Evolutionary conservation across 1,140 invertebrate species (phyloP).

Genomic region (Drosophila serrata): DNA sequence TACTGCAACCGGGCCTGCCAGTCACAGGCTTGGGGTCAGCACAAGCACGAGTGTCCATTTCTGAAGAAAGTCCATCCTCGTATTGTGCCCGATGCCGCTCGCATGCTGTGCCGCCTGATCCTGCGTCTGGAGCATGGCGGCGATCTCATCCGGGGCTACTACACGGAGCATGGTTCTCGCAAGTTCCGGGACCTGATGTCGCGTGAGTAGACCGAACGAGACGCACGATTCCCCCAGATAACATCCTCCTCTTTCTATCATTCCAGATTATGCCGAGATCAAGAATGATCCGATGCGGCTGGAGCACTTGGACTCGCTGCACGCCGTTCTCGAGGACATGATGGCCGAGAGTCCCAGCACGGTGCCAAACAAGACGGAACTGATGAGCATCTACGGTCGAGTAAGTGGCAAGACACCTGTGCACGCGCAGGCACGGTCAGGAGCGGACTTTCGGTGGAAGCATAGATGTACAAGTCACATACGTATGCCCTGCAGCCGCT

Average conservation of each 20-base stretch:
- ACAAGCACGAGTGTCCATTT: constrained; percentile 91
- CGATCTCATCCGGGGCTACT: constrained; percentile 88
- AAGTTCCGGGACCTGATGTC: constrained; percentile 94
- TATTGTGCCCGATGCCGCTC: constrained; percentile 90
- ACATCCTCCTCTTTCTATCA: neutral
- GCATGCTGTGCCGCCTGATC: constrained; percentile 91
- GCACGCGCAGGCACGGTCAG: constrained; percentile 2
- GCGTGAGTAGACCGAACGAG: constrained; percentile 87
- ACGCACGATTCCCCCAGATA: rapidly evolving
- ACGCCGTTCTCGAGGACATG: constrained; percentile 89
- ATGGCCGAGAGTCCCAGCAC: constrained; percentile 86
- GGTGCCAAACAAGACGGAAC: constrained; percentile 91
- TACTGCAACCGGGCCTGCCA: constrained; percentile 92
- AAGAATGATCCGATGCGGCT: constrained; percentile 90
- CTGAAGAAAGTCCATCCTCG: constrained; percentile 89
- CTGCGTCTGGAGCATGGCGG: constrained; percentile 89
- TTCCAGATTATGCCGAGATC: constrained; percentile 91
- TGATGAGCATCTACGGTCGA: constrained; percentile 93
- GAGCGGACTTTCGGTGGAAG: constrained; percentile 1
- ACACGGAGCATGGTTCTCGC: constrained; percentile 89
- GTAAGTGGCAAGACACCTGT: constrained; percentile 86
- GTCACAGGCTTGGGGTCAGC: constrained; percentile 90
- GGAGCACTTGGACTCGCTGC: constrained; percentile 91
- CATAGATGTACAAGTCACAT: neutral
- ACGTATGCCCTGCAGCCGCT: neutral